Conservation (phyloP, 2,797 vertebrate genomes). For the Cyclura pinguis region DNA sequence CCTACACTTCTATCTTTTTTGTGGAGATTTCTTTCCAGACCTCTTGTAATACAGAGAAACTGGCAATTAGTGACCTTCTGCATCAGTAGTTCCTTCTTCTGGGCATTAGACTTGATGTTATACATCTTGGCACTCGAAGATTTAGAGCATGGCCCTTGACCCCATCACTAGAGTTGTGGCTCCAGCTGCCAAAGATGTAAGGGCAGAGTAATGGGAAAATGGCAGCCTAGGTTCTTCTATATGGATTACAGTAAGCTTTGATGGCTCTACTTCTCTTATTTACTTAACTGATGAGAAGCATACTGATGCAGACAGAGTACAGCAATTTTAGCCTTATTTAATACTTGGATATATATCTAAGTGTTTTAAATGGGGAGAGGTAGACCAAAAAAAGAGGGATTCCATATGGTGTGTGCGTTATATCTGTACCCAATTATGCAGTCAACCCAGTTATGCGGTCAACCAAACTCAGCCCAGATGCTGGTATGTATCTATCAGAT, state of each 20-base stretch:
- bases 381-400: slow-evolving; percentile 20
- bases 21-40: slow-evolving; percentile 21
- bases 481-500: slow-evolving; percentile 17
- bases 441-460: slow-evolving; percentile 31
- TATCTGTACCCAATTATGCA: slow-evolving; percentile 34
- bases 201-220: neutral
- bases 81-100: slow-evolving; percentile 33
- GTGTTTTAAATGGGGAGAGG: neutral
- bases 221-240: neutral
- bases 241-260: neutral
- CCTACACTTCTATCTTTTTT: neutral
- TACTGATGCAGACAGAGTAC: neutral
- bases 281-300: neutral
- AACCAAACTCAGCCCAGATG: slow-evolving; percentile 41
- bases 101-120: slow-evolving; percentile 2
- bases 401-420: slow-evolving; percentile 3
- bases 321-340: slow-evolving; percentile 4
- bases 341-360: neutral
- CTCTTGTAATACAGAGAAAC: slow-evolving; percentile 13
- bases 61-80: slow-evolving; percentile 43
- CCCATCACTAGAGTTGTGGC: neutral
- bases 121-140: neutral
- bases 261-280: fast-evolving
- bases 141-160: slow-evolving; percentile 12
- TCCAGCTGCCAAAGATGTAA: neutral